Conservation (phyloP, 2,113 vertebrate genomes). For the Pleuronectes platessa region DNA sequence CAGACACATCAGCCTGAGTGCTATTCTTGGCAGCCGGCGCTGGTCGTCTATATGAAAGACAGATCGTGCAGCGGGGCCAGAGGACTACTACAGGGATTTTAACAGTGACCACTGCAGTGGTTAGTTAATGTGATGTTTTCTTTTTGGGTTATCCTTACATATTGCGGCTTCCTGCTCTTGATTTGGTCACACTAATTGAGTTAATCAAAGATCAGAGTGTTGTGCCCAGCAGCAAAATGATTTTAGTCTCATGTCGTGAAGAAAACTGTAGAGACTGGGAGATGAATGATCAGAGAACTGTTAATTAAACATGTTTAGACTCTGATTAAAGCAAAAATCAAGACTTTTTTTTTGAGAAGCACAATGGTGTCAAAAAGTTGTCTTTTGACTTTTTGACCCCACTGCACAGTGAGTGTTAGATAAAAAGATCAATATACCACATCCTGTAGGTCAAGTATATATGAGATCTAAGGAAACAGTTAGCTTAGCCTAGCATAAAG, state of each 20-base stretch:
- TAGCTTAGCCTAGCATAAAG: too few relatives aligned
- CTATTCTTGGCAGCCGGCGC: constrained; percentile 77
- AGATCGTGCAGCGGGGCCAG: constrained; percentile 64
- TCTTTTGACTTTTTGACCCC: too few relatives aligned
- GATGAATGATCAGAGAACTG: constrained; percentile 12
- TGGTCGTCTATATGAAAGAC: constrained; percentile 70
- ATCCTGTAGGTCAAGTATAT: background rate
- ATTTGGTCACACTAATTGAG: constrained; percentile 62
- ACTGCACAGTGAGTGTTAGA: background rate
- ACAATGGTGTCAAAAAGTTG: too few relatives aligned
- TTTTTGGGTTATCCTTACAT: constrained; percentile 72
- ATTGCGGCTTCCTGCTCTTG: constrained; percentile 58
- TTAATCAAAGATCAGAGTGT: constrained; percentile 54
- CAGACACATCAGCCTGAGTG: constrained; percentile 76
- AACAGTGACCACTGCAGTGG: constrained; percentile 58
- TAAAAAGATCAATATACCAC: background rate
- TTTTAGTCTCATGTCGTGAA: constrained; percentile 24
- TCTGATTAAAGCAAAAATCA: constrained; percentile 41
- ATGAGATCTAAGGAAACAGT: too few relatives aligned
- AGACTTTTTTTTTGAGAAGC: background rate
- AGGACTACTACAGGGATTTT: constrained; percentile 57
- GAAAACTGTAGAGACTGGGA: constrained; percentile 14
- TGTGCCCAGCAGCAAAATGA: constrained; percentile 36
- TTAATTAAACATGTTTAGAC: constrained; percentile 6
- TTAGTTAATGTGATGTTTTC: constrained; percentile 74